Base-by-base conservation (phyloP, 2,888 invertebrate species). In the Tachina grossa region DNA sequence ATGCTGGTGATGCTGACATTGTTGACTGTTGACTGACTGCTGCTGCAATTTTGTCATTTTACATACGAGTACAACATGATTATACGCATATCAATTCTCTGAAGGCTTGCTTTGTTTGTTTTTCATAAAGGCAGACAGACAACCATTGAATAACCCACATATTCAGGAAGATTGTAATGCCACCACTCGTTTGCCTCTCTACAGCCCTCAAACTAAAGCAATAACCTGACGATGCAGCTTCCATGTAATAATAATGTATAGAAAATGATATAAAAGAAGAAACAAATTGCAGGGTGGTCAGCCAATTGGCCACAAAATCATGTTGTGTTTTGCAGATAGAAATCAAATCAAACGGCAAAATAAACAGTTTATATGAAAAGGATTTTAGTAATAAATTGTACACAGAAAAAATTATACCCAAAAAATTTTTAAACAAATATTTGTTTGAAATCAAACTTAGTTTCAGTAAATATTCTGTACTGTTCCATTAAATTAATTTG, bases 171-270 rank as follows among this genome's bases (percentile, higher is more conserved):
- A 55, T 39, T 13, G 47, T 22, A 11, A 49, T 61, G 68, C 22
- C 13, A 65, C 19, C 5, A 51, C 14, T 63, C 71, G n/a, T 63
- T 78, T 13, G 8, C 1, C 11, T 1, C 22, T 19, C 10, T 9
- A 22, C 65, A 75, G 22, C 66, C 49, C 22, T 31, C 47, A 74
- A 81, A 75, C 68, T 51, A 53, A 55, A 9, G 53, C 39, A 82
- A 31, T 31, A 31, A 69, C 76, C 82, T 41, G 75, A 63, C 76
- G 76, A 82, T 82, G 69, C 66, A 55, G 63, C 75, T 53, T 69
- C n/a, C 11, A n/a, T 75, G 31, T 68, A 13, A 31, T 31, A 31
- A 31, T 31, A 6, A 49, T 81, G 65, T 51, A 11, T 10, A 51
- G 39, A 16, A 59, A 63, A 51, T 47, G 14, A n/a, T 22, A 51